Conservation (phyloP, 2,113 vertebrate genomes). For the Callorhinus ursinus region DNA sequence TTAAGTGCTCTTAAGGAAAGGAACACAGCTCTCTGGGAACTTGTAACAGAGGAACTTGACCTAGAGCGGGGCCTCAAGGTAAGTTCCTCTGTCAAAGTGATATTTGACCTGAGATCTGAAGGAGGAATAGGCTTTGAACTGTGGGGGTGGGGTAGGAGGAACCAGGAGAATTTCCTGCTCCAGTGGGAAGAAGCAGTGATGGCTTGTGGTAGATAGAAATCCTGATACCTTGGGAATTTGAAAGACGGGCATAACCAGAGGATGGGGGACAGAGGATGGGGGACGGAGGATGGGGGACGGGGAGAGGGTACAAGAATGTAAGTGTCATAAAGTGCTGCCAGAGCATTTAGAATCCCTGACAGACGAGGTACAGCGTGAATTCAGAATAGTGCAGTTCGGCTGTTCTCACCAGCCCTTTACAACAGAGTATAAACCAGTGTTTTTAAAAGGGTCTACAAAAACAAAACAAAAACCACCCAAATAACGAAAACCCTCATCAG, state of each 20-base stretch:
- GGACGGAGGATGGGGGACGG: not conserved
- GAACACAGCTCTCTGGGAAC: conserved; percentile 4
- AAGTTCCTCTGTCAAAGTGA: conserved; percentile 5
- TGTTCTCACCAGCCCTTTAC: not conserved
- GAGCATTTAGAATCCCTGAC: not conserved
- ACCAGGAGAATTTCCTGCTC: not conserved
- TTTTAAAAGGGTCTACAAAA: conserved; percentile 53
- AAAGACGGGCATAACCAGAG: not conserved
- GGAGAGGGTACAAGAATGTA: not conserved
- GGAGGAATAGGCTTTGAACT: not conserved
- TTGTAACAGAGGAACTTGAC: conserved; percentile 13
- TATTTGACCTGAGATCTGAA: conserved; percentile 44
- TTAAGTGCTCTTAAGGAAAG: conserved; percentile 2
- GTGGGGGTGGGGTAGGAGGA: not conserved
- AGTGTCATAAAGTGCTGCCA: not conserved
- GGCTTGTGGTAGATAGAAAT: not conserved
- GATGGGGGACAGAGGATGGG: not conserved
- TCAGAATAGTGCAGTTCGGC: not conserved
- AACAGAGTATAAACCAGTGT: conserved; percentile 3
- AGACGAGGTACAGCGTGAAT: not conserved
- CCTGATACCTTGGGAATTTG: not conserved
- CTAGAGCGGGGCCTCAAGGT: not conserved
- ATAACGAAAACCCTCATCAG: not conserved
- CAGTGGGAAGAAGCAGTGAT: not conserved
- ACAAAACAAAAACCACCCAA: not conserved